These are phyloP conservation scores for Mallotus villosus DNA, from an alignment of 2,797 vertebrate species.

Conservation along the genomic window DNA sequence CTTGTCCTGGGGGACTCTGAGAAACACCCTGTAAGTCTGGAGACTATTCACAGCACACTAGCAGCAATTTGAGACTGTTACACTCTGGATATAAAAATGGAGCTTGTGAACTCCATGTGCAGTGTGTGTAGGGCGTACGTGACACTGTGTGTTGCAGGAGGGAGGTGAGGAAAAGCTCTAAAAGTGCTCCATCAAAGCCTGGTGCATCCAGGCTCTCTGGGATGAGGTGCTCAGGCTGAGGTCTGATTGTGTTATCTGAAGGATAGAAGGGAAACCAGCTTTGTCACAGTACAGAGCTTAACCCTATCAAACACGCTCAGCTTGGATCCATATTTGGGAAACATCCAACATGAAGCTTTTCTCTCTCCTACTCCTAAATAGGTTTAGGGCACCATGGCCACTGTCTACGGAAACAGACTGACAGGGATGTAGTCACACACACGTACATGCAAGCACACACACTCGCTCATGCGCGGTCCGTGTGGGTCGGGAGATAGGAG, in stretches of 20 bases:
- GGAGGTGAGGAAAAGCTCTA: no score
- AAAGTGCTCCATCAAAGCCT: no score
- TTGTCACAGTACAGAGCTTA: no score
- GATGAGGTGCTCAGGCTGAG: neutral
- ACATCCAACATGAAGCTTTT: neutral
- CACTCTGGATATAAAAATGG: neutral
- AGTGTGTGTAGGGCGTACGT: neutral
- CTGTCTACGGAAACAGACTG: slow-evolving; percentile 3
- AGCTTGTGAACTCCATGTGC: neutral
- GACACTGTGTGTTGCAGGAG: neutral
- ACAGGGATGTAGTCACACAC: slow-evolving; percentile 11
- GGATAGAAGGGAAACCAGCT: neutral
- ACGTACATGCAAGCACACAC: slow-evolving; percentile 22
- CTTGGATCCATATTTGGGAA: neutral
- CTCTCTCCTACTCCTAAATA: neutral
- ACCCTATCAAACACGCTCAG: neutral
- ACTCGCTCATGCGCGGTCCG: slow-evolving; percentile 22
- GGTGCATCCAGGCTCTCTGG: no score
- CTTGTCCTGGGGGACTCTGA: neutral
- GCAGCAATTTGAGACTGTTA: no score
- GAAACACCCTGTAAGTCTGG: neutral
- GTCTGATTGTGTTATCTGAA: no score
- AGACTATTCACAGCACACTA: neutral
- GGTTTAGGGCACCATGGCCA: neutral
- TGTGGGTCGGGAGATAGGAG: neutral